phyloP scores from a whole-genome alignment of 2,797 vertebrate species.

The Hyperoplus immaculatus region DNA sequence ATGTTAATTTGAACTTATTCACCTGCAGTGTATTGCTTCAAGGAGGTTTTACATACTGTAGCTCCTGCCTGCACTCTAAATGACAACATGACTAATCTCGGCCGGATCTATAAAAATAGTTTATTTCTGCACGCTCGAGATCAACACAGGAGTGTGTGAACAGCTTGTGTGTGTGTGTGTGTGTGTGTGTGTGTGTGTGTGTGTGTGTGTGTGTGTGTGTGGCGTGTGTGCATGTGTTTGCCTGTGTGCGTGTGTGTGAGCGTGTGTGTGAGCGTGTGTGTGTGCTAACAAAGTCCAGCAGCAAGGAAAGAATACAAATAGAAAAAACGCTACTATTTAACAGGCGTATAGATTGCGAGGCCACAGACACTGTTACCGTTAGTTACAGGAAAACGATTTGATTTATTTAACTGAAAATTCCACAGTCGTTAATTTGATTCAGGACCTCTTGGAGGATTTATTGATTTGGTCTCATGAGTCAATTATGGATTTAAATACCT shows the following conservation, averaged over 20 bases:
- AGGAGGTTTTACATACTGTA: slow-evolving; percentile 44
- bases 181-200: slow-evolving; percentile 2
- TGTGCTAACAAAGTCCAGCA: slow-evolving; percentile 38
- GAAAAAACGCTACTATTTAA: slow-evolving; percentile 60
- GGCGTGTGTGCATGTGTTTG: too few relatives aligned
- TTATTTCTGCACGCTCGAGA: slow-evolving; percentile 65
- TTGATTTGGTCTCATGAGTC: slow-evolving; percentile 48
- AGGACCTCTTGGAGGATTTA: slow-evolving; percentile 35
- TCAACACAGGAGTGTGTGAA: slow-evolving; percentile 42
- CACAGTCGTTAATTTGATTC: slow-evolving; percentile 42
- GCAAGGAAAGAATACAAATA: slow-evolving; percentile 54
- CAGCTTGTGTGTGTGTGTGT: slow-evolving; percentile 21
- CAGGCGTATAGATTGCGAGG: slow-evolving; percentile 5
- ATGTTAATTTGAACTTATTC: too few relatives aligned
- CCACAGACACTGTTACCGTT: slow-evolving; percentile 12
- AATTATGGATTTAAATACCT: slow-evolving; percentile 41
- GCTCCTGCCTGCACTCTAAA: slow-evolving; percentile 56
- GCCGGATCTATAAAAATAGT: slow-evolving; percentile 80
- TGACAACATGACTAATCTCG: slow-evolving; percentile 71
- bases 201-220: too few relatives aligned
- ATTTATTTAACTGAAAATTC: slow-evolving; percentile 48
- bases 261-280: slow-evolving; percentile 22
- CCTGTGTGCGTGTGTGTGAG: slow-evolving; percentile 24
- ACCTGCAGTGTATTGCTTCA: too few relatives aligned
- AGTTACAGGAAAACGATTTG: slow-evolving; percentile 26